Conservation (phyloP, 1,140 invertebrate species). For the Plectrocnemia conspersa region DNA sequence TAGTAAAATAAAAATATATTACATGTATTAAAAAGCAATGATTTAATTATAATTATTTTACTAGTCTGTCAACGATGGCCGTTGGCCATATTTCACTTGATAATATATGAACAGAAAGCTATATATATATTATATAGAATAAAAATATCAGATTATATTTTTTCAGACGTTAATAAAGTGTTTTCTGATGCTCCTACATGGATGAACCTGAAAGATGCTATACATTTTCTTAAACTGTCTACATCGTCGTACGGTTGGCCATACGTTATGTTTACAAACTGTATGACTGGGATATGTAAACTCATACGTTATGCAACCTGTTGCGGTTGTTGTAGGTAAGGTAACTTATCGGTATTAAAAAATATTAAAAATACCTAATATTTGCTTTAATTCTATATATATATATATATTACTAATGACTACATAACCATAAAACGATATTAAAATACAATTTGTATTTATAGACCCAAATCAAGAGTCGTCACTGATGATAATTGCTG, state of each 20-base stretch:
- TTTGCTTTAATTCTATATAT: background rate
- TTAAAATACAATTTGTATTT: conserved; percentile 25
- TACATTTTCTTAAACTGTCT: conserved; percentile 73
- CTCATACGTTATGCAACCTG: conserved; percentile 65
- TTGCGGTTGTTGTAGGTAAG: conserved; percentile 62
- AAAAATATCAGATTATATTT: too few relatives aligned
- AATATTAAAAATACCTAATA: background rate
- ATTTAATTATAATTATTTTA: too few relatives aligned
- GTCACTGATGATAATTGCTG: conserved; percentile 87
- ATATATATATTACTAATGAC: conserved; percentile 5
- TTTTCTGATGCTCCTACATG: conserved; percentile 61
- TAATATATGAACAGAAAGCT: too few relatives aligned
- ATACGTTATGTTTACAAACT: conserved; percentile 74
- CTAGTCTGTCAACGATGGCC: too few relatives aligned
- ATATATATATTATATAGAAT: too few relatives aligned
- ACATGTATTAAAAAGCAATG: too few relatives aligned
- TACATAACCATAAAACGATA: background rate
- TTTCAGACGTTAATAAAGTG: conserved; percentile 48
- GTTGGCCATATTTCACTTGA: too few relatives aligned
- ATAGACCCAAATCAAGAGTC: conserved; percentile 60
- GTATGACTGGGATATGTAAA: conserved; percentile 68
- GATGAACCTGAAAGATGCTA: conserved; percentile 74
- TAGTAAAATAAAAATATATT: too few relatives aligned
- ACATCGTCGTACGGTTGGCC: conserved; percentile 87
- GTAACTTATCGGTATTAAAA: background rate